Base-by-base conservation (phyloP, 2,113 vertebrate species). In the Suncus etruscus region DNA sequence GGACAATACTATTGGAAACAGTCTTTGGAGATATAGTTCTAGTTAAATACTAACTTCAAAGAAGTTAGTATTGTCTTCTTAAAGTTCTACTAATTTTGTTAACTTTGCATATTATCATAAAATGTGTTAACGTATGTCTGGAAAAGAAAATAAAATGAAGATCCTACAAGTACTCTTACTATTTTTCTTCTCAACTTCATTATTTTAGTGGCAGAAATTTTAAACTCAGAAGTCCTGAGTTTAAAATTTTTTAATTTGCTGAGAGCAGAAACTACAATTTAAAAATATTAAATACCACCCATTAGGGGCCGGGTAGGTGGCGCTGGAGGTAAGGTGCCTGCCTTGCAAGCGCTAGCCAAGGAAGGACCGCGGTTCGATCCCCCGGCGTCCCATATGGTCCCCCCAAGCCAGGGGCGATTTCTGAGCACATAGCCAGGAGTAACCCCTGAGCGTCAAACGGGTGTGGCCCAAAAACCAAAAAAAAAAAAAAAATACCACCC, bases 61-160 rank as follows among this genome's bases (percentile, higher is more conserved):
- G 47, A 1, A 74, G 10, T 66, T 8, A 32, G 4, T 85, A 48
- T 74, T 90, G 61, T 32, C 70, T 79, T 39, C 5, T 39, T 39
- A 39, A 39, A 39, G 39, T 39, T 87, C 80, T 31, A 65, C 11
- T 86, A 20, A 48, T 47, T 86, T 22, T 10, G 20, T 82, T 92
- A n/a, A 76, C 31, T 74, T 93, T 65, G 39, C 6, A 29, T 86
- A 12, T 9, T 80, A 0, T 94, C 51, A 54, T 79, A 24, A 29
- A 75, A 48, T 84, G 39, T 50, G 86, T 74, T 54, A 10, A 72
- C 20, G 61, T 86, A 39, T 80, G 39, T 79, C 92, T 86, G 25
- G 65, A 94, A 11, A 27, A 84, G 50, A 70, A 88, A 79, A 79
- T 48, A 63, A 78, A 95, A 70, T 5, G n/a, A 66, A 8, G 76